Percentiles rank a stretch among this genome's conserved stretches.
Conservation (phyloP, 1,140 invertebrate genomes). For the Euglossa dilemma region DNA sequence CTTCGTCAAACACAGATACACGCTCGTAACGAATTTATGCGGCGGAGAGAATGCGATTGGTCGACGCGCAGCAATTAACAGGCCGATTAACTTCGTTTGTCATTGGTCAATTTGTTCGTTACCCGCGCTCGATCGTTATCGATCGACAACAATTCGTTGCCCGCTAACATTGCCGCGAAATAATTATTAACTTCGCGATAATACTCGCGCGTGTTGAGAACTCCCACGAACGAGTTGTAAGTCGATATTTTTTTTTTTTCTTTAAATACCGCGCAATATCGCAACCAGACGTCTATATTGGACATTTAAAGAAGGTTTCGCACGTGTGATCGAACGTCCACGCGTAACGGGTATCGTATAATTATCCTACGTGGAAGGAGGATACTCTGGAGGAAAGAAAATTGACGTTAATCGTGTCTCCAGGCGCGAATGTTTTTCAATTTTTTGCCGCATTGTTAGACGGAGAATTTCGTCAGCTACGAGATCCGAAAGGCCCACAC, state of each 20-base stretch:
- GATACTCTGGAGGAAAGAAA: background rate
- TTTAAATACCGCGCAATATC: too few relatives aligned
- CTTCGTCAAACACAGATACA: background rate
- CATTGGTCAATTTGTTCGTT: slow-evolving; percentile 1
- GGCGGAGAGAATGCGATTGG: background rate
- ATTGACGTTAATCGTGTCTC: background rate
- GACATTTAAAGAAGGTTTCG: too few relatives aligned
- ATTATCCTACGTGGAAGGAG: background rate
- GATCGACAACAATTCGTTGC: background rate
- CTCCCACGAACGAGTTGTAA: background rate
- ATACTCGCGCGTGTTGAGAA: background rate
- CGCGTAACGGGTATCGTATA: background rate
- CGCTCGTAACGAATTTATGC: background rate
- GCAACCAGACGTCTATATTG: too few relatives aligned
- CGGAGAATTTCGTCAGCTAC: slow-evolving; percentile 60
- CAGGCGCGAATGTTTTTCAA: slow-evolving; percentile 17
- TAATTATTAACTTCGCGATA: background rate
- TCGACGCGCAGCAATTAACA: background rate
- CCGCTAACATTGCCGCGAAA: too few relatives aligned
- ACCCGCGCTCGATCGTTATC: background rate
- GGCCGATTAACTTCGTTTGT: slow-evolving; percentile 15
- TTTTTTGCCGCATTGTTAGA: slow-evolving; percentile 53
- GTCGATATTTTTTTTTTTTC: too few relatives aligned
- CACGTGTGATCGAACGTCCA: background rate
- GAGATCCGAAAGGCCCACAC: slow-evolving; percentile 54